phyloP scores from a whole-genome alignment of 1,140 invertebrate species.

The Pogonomyrmex californicus region DNA sequence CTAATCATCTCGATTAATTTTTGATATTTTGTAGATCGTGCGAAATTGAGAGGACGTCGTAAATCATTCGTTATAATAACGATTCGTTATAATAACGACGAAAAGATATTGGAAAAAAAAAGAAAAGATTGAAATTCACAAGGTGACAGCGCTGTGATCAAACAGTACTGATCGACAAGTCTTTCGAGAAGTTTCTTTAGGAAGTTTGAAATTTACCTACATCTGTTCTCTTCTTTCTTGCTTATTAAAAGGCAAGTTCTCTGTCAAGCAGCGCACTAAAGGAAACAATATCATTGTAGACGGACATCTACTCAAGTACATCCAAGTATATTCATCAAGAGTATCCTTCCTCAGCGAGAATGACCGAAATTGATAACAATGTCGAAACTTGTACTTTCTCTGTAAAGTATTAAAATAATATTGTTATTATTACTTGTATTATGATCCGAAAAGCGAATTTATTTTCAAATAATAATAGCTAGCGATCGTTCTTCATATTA shows the following conservation, averaged over 20 bases:
- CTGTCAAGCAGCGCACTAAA: not conserved
- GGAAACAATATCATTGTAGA: not conserved
- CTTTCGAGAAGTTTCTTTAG: not conserved
- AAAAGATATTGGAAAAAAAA: constrained; percentile 12
- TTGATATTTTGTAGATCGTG: not conserved
- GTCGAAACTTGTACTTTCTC: not conserved
- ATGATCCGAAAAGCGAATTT: not conserved
- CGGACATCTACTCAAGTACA: not conserved
- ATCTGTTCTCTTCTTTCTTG: not conserved
- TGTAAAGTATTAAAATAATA: constrained; percentile 18
- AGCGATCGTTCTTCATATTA: not conserved
- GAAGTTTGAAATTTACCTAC: not conserved
- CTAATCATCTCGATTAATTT: not conserved
- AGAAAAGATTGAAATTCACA: not conserved
- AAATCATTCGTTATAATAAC: constrained; percentile 40
- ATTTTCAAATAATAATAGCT: not conserved
- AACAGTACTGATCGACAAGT: not conserved
- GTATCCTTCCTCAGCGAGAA: not conserved
- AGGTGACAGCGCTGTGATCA: not conserved
- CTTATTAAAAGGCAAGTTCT: not conserved
- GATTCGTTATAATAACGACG: not conserved
- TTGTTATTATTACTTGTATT: not conserved
- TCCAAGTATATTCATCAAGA: not conserved
- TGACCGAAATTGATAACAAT: not conserved
- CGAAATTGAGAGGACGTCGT: constrained; percentile 10